Conservation (phyloP, 2,113 vertebrate species). For the Erythrolamprus reginae region DNA sequence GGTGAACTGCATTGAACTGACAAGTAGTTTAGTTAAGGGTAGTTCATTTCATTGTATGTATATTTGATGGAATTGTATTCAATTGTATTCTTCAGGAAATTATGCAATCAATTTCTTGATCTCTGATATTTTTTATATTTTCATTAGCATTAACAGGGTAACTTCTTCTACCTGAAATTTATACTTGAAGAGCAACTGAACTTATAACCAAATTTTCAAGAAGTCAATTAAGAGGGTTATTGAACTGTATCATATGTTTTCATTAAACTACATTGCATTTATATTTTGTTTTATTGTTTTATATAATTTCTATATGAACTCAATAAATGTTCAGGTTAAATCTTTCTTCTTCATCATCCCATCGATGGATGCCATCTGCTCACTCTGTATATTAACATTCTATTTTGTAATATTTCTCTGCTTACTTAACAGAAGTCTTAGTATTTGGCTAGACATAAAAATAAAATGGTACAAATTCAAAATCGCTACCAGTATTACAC, state of each 20-base stretch:
- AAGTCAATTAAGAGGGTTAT: neutral
- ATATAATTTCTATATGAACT: neutral
- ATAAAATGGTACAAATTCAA: neutral
- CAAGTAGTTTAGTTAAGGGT: neutral
- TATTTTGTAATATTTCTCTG: slow-evolving; percentile 1
- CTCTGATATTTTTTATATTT: neutral
- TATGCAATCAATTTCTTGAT: neutral
- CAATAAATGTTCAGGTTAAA: neutral
- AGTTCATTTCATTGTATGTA: neutral
- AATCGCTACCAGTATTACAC: neutral
- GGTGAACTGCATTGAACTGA: neutral
- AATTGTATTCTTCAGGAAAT: neutral
- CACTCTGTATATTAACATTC: neutral
- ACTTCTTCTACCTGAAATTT: neutral
- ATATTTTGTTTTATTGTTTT: neutral
- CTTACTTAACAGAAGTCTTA: neutral
- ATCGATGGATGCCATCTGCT: neutral
- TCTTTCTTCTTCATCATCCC: neutral
- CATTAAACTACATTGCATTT: neutral
- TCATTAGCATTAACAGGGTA: neutral
- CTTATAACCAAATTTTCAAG: neutral
- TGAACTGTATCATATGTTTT: neutral
- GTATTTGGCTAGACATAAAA: neutral
- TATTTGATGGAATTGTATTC: neutral
- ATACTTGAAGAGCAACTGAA: neutral